Conservation (phyloP, 2,888 invertebrate genomes). For the Phymatocera aterrima region DNA sequence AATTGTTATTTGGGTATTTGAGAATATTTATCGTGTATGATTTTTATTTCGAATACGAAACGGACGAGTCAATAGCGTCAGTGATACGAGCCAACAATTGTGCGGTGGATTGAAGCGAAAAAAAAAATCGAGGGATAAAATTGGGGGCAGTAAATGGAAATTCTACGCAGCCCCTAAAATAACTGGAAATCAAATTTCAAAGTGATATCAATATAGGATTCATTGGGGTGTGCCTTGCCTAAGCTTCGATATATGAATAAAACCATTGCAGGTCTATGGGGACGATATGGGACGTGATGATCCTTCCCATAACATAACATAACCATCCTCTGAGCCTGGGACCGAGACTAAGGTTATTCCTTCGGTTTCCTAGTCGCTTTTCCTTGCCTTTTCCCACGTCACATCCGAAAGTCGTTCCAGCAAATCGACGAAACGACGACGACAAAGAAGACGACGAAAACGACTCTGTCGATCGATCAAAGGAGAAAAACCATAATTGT, state of each 20-base stretch:
- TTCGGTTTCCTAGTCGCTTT: conserved; percentile 32
- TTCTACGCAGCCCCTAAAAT: conserved; percentile 25
- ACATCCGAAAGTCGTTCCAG: conserved; percentile 30
- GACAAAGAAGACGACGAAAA: not conserved
- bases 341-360: conserved; percentile 28
- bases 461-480: conserved; percentile 17
- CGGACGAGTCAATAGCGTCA: conserved; percentile 2
- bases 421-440: conserved; percentile 35
- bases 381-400: conserved; percentile 27
- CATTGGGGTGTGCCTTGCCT: conserved; percentile 24
- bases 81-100: conserved; percentile 17
- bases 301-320: conserved; percentile 37
- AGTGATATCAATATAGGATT: conserved; percentile 38
- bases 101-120: not conserved
- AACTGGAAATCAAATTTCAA: conserved; percentile 40
- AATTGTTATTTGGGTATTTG: too few species aligned
- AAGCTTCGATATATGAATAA: conserved; percentile 43
- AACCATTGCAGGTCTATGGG: conserved; percentile 43
- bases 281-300: conserved; percentile 42
- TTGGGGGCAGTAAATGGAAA: conserved; percentile 19
- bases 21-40: too few species aligned
- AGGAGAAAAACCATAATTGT: not conserved
- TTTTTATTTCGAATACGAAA: not conserved
- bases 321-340: conserved; percentile 34
- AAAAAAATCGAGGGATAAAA: conserved; percentile 7